Evolutionary conservation across 2,113 vertebrate species (phyloP).

Genomic region (Pteronura brasiliensis): DNA sequence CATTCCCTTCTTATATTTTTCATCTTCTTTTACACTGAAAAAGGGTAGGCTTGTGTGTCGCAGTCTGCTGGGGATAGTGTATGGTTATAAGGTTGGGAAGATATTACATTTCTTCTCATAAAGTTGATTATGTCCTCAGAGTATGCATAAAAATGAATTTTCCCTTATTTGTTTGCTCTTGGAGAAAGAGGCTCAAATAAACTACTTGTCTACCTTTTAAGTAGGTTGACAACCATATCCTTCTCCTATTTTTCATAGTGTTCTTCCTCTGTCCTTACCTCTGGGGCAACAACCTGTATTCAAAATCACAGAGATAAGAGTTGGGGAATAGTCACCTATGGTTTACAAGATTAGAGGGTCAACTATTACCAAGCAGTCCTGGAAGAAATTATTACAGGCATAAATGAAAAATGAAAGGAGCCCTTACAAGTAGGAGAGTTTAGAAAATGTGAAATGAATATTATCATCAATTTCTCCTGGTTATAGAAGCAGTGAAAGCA

Average conservation of each 20-base stretch:
- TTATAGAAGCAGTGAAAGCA: not conserved
- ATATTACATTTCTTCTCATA: constrained; percentile 60
- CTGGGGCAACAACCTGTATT: not conserved
- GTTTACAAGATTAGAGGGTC: not conserved
- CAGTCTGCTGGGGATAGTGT: not conserved
- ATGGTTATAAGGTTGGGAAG: constrained; percentile 54
- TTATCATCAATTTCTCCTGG: not conserved
- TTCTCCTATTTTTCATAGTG: not conserved
- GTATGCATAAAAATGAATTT: constrained; percentile 62
- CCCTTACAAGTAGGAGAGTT: not conserved
- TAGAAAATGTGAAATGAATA: not conserved
- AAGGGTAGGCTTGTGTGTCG: not conserved
- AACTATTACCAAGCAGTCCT: not conserved
- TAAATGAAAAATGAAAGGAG: not conserved
- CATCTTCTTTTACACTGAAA: not conserved
- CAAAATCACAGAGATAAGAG: not conserved
- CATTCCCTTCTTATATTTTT: not conserved
- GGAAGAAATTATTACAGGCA: not conserved
- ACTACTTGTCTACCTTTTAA: constrained; percentile 57
- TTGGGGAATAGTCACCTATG: not conserved
- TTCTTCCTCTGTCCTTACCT: not conserved
- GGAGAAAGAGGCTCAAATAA: not conserved
- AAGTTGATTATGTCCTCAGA: constrained; percentile 56
- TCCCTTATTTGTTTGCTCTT: constrained; percentile 59
- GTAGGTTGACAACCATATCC: not conserved